A percentile compares a stretch with the other conserved stretches of the same genome.
Evolutionary conservation across 2,888 invertebrate species (phyloP).

Genomic region (Himalopsyche tibetana): DNA sequence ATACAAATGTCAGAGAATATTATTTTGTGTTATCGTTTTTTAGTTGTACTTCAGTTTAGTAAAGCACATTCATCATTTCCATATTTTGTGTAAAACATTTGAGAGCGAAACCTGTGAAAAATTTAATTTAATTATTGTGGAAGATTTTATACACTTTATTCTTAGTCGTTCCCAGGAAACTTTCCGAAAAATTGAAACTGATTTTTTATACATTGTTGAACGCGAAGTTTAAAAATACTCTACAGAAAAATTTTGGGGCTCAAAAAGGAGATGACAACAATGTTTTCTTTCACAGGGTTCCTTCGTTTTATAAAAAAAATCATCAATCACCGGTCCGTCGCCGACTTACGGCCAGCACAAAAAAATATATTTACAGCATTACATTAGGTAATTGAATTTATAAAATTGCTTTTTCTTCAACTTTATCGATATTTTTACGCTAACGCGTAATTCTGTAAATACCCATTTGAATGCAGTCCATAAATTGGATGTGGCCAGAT

Average conservation of each 20-base stretch:
- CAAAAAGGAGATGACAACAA: background rate
- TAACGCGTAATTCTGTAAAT: too few relatives aligned
- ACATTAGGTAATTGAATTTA: background rate
- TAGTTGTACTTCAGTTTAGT: too few relatives aligned
- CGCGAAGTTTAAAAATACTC: background rate
- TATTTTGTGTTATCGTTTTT: too few relatives aligned
- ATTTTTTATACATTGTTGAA: background rate
- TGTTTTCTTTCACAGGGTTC: conserved; percentile 7
- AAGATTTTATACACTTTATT: too few relatives aligned
- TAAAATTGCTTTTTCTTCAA: background rate
- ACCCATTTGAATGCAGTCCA: too few relatives aligned
- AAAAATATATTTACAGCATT: background rate
- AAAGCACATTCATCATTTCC: background rate
- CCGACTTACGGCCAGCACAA: background rate
- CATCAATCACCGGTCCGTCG: background rate
- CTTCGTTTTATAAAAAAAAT: background rate
- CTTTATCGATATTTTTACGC: too few relatives aligned
- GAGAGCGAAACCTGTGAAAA: conserved; percentile 22
- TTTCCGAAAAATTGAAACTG: background rate
- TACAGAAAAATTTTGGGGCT: background rate
- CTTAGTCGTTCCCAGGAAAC: background rate
- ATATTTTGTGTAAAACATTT: background rate
- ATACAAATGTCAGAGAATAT: too few relatives aligned
- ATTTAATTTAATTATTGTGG: background rate
- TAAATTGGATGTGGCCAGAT: too few relatives aligned